A percentile compares a stretch with the other conserved stretches of the same genome.
Evolutionary conservation across 1,140 invertebrate genomes (phyloP).

Genomic region (Proales similis): DNA sequence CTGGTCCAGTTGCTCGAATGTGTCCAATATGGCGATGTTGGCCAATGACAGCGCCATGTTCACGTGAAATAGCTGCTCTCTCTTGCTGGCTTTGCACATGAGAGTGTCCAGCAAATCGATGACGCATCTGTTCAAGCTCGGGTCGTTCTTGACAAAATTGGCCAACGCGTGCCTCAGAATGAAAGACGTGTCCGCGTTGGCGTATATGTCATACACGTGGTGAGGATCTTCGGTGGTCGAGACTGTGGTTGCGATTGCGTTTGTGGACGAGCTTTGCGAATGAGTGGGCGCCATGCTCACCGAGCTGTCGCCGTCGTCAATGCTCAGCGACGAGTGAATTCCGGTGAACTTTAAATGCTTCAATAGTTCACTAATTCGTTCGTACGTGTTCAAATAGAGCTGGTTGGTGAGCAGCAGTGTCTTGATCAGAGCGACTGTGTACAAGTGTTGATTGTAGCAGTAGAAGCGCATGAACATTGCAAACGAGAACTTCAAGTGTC

Average conservation of each 20-base stretch:
- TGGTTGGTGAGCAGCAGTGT: slow-evolving; percentile 3
- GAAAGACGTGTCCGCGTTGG: slow-evolving; percentile 28
- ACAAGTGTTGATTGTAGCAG: slow-evolving; percentile 35
- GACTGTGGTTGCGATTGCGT: no score
- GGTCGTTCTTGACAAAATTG: slow-evolving; percentile 24
- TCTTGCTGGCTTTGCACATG: slow-evolving; percentile 29
- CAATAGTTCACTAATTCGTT: slow-evolving; percentile 3
- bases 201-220: slow-evolving; percentile 17
- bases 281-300: no score
- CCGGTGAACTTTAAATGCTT: slow-evolving; percentile 10
- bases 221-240: no score
- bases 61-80: slow-evolving; percentile 34
- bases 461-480: slow-evolving; percentile 23
- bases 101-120: slow-evolving; percentile 32
- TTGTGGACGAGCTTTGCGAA: no score
- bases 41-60: slow-evolving; percentile 28
- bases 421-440: background rate
- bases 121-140: slow-evolving; percentile 24
- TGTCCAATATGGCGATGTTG: slow-evolving; percentile 35
- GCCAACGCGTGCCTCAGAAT: slow-evolving; percentile 21
- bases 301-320: no score
- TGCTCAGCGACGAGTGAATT: no score
- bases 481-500: slow-evolving; percentile 6
- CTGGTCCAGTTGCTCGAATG: slow-evolving; percentile 1
- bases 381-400: slow-evolving; percentile 7